A percentile compares a stretch with the other conserved stretches of the same genome.
These are phyloP conservation scores for Gnathonemus longibarbis DNA, from an alignment of 2,113 vertebrate genomes.

Conservation along the genomic window DNA sequence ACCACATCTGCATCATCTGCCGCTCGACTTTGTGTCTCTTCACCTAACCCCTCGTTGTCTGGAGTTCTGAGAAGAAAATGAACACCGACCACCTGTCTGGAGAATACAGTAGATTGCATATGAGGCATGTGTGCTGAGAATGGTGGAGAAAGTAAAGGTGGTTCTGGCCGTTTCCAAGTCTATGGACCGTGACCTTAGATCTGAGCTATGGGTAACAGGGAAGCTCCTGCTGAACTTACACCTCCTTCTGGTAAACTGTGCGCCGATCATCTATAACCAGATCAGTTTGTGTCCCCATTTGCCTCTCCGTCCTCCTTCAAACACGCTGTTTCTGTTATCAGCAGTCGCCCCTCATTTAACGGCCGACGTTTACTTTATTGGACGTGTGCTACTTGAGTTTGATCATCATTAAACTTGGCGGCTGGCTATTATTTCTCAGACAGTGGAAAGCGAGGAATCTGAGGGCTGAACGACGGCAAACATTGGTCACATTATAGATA, in stretches of 20 bases:
- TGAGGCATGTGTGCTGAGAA: not conserved
- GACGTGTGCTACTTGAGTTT: not conserved
- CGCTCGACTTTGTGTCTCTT: not conserved
- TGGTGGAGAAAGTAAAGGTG: not conserved
- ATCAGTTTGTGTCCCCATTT: not conserved
- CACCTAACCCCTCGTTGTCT: slow-evolving; percentile 29
- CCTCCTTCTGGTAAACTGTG: not conserved
- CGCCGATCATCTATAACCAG: not conserved
- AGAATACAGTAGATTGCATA: not conserved
- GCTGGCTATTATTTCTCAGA: slow-evolving; percentile 16
- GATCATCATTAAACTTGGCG: slow-evolving; percentile 24
- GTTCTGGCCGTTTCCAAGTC: not conserved
- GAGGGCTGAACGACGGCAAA: not conserved
- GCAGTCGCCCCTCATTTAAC: not conserved
- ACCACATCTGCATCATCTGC: not conserved
- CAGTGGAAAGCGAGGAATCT: not conserved
- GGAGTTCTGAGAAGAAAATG: slow-evolving; percentile 13
- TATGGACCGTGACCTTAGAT: not conserved
- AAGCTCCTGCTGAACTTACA: not conserved
- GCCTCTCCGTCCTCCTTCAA: not conserved
- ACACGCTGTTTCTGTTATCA: not conserved
- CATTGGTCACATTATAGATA: not conserved
- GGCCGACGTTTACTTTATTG: not conserved
- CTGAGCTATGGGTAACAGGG: not conserved
- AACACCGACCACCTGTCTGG: slow-evolving; percentile 13